phyloP scores from a whole-genome alignment of 2,113 vertebrate genomes.

The Microcebus lehilahytsara region DNA sequence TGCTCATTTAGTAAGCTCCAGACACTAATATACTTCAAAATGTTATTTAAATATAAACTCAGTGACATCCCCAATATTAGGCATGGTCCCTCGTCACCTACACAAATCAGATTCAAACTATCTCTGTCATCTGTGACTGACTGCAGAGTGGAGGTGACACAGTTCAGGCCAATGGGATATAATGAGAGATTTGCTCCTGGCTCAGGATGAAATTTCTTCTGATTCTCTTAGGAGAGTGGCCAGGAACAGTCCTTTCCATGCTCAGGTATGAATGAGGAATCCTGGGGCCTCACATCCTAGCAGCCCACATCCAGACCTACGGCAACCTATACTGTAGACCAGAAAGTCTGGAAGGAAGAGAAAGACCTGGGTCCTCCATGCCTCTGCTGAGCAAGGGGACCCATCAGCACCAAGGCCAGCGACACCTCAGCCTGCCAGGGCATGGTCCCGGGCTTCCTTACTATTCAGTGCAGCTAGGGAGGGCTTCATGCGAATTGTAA shows the following conservation, averaged over 20 bases:
- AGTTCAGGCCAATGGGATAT: accelerated
- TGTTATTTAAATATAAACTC: background rate
- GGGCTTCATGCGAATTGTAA: background rate
- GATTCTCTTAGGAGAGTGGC: background rate
- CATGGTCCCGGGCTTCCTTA: background rate
- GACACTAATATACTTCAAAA: background rate
- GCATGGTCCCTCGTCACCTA: background rate
- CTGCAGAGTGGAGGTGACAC: background rate
- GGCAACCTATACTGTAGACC: background rate
- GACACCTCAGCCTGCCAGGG: accelerated
- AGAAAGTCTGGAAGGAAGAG: background rate
- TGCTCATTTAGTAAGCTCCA: background rate
- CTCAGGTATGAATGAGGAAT: background rate
- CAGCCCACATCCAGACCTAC: too few relatives aligned
- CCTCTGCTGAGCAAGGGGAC: background rate
- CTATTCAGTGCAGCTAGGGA: background rate
- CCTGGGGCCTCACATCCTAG: background rate
- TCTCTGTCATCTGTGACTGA: background rate
- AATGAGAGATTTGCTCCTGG: too few relatives aligned
- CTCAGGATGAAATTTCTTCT: background rate
- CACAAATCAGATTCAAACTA: background rate
- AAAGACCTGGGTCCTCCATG: background rate
- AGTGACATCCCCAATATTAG: background rate
- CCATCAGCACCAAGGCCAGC: background rate
- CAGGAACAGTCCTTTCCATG: background rate